Base-by-base conservation (phyloP, 1,140 invertebrate species). In the Drosophila saltans region DNA sequence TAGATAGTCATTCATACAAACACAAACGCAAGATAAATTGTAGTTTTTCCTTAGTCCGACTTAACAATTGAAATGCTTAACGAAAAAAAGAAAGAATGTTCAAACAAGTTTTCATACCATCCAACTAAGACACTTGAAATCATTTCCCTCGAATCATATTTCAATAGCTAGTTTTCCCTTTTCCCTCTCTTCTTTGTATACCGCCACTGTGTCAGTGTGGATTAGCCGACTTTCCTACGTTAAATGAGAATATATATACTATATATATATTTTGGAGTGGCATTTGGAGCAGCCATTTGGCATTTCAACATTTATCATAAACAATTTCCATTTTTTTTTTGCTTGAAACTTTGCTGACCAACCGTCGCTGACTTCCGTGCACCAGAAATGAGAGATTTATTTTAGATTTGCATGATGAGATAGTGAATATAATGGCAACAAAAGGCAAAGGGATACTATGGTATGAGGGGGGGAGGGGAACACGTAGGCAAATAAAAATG, bases 401-500 rank as follows among this genome's bases (percentile, higher is more conserved):
- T 84, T 68, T 58, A 81, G 84, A 89, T 89, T 89, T 74, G 69
- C 84, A 78, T 89, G 84, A 84, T 66, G 78, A 78, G 84, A 89
- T 89, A 84, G 77, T 52, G 48, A 9, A 52, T 10, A 10, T 75
- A 70, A 66, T 74, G 67, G 75, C 72, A 59, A 16, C 33, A 36
- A 36, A 36, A 36, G 33, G 33, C 33, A 5, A 1, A 36, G 1
- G 1, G 33, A 30, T 36, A 1, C 6, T 1, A 60, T 7, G 48
- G 43, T 41, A 40, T 52, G 40, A 24, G 41, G 16, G 21, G n/a
- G 3, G 1, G 8, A 9, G 21, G 8, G 40, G 6, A 36, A 89
- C 83, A 88, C 83, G 83, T 88, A 84, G 84, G 74, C 84, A 82
- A 88, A 88, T 86, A 86, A 83, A 86, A 86, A 69, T 68, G 84